phyloP scores from a whole-genome alignment of 2,888 invertebrate species.

The Acrocyrtus sp. region DNA sequence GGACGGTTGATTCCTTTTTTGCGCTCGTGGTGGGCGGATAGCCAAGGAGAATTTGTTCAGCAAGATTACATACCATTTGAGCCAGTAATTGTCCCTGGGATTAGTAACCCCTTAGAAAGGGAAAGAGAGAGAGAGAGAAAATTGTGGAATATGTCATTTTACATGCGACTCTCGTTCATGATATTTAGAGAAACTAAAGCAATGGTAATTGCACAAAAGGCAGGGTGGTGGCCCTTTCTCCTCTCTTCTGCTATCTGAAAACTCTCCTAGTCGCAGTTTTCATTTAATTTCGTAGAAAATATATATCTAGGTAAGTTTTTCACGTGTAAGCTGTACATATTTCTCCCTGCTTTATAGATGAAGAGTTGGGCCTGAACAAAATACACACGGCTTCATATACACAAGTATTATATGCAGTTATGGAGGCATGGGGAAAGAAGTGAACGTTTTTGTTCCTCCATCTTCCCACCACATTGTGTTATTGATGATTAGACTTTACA shows the following conservation, averaged over 20 bases:
- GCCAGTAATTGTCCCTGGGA: constrained; percentile 33
- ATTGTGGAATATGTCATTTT: constrained; percentile 24
- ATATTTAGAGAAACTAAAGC: constrained; percentile 21
- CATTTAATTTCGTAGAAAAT: neutral
- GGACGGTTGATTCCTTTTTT: neutral
- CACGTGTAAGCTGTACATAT: too few relatives aligned
- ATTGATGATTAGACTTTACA: constrained; percentile 27
- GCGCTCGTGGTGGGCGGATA: constrained; percentile 16
- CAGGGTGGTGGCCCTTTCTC: neutral
- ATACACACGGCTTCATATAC: too few relatives aligned
- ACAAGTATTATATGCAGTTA: too few relatives aligned
- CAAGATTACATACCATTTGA: constrained; percentile 31
- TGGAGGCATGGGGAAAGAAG: neutral
- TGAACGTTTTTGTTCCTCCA: neutral
- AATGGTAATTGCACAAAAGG: constrained; percentile 14
- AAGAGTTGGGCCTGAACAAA: too few relatives aligned
- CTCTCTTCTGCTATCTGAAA: neutral
- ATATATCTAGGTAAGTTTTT: too few relatives aligned
- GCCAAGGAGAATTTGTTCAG: constrained; percentile 29
- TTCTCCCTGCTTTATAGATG: too few relatives aligned
- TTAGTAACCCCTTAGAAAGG: constrained; percentile 29
- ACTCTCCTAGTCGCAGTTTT: neutral
- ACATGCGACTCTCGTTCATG: constrained; percentile 25
- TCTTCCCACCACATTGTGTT: neutral
- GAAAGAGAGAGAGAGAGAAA: neutral